Conservation (phyloP, 2,888 invertebrate genomes). For the Agrilus mali region DNA sequence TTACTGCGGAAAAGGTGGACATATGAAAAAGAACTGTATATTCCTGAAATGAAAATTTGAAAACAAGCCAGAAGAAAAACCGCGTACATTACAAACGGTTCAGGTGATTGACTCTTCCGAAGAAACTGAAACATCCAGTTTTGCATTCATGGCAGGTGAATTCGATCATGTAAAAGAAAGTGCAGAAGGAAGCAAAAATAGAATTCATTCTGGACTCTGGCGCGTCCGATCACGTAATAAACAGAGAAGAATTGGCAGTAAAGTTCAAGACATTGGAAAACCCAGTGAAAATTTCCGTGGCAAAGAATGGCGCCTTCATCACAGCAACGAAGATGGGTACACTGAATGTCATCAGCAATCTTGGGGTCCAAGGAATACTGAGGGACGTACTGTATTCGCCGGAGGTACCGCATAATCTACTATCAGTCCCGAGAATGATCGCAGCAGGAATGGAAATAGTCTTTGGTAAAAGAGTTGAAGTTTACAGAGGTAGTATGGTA, state of each 20-base stretch:
- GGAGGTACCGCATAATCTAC: conserved; percentile 20
- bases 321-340: conserved; percentile 9
- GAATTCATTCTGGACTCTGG: conserved; percentile 12
- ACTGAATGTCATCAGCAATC: conserved; percentile 18
- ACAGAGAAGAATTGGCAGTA: conserved; percentile 6
- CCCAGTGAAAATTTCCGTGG: conserved; percentile 9
- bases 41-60: too few species aligned
- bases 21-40: too few species aligned
- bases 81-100: too few species aligned
- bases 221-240: conserved; percentile 11
- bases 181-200: background rate
- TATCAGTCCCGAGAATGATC: background rate
- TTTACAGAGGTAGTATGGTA: background rate
- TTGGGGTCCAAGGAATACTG: conserved; percentile 12
- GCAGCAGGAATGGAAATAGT: background rate
- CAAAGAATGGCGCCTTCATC: conserved; percentile 8
- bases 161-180: conserved; percentile 1
- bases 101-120: too few species aligned
- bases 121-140: background rate
- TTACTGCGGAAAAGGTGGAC: too few species aligned
- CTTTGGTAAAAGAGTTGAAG: background rate
- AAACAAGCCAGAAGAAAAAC: too few species aligned
- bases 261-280: conserved; percentile 2
- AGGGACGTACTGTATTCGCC: conserved; percentile 20
- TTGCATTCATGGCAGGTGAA: conserved; percentile 8